Evolutionary conservation across 1,140 invertebrate species (phyloP).

Genomic region (Euura saliciscinereae): DNA sequence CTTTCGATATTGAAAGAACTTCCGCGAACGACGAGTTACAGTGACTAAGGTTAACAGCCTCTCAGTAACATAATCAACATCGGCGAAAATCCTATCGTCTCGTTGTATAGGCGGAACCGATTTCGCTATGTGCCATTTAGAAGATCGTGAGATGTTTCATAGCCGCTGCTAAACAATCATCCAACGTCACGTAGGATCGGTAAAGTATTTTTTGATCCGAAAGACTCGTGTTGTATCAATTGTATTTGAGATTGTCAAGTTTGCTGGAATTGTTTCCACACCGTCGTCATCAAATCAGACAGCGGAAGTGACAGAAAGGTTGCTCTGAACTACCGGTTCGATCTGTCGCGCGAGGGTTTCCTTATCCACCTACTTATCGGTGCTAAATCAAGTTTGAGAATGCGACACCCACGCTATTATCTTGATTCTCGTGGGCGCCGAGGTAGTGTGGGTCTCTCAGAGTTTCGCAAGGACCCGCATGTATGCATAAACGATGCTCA

Average conservation of each 20-base stretch:
- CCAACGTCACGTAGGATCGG: too few relatives aligned
- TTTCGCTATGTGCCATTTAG: background rate
- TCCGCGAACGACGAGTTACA: background rate
- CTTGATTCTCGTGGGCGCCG: background rate
- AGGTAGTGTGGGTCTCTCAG: background rate
- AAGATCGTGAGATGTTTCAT: background rate
- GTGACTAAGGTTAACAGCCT: background rate
- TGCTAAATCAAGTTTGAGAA: background rate
- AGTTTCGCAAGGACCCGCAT: background rate
- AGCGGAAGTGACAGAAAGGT: too few relatives aligned
- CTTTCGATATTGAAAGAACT: slow-evolving; percentile 4
- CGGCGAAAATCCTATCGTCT: background rate
- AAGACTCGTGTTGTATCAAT: too few relatives aligned
- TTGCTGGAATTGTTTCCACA: too few relatives aligned
- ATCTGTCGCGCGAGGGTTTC: too few relatives aligned
- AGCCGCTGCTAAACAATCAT: too few relatives aligned
- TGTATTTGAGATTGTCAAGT: too few relatives aligned
- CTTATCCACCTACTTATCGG: background rate
- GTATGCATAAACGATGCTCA: too few relatives aligned
- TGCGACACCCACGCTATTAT: background rate
- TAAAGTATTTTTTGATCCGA: too few relatives aligned
- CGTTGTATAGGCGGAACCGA: background rate
- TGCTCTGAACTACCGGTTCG: too few relatives aligned
- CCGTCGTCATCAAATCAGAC: too few relatives aligned
- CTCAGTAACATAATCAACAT: background rate